phyloP scores from a whole-genome alignment of 1,140 invertebrate genomes.

The Pogonognathellus flavescens region DNA sequence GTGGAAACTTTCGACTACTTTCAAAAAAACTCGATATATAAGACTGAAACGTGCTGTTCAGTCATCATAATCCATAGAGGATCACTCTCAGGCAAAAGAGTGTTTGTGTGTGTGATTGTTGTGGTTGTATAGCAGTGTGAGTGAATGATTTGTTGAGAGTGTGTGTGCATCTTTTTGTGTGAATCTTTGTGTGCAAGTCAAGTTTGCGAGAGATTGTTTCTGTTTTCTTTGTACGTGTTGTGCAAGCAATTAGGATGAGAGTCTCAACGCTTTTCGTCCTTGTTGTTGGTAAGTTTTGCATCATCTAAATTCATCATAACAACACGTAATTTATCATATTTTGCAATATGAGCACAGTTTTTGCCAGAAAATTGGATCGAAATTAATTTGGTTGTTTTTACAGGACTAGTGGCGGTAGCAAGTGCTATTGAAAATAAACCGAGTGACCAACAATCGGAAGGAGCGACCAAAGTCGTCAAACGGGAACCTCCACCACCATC shows the following conservation, averaged over 20 bases:
- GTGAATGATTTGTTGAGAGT: neutral
- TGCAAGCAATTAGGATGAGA: neutral
- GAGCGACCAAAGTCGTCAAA: neutral
- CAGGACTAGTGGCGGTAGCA: constrained; percentile 11
- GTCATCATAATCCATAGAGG: constrained; percentile 36
- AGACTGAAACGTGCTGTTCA: neutral
- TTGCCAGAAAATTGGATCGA: neutral
- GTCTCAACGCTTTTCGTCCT: neutral
- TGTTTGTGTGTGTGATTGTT: constrained; percentile 30
- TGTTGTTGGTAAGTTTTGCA: neutral
- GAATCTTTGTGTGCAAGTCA: neutral
- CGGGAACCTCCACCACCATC: neutral
- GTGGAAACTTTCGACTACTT: constrained; percentile 22
- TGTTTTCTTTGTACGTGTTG: too few species aligned
- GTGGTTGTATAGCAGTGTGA: constrained; percentile 24
- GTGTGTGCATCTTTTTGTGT: neutral
- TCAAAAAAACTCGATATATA: constrained; percentile 40
- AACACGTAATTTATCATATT: too few species aligned
- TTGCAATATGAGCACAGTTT: too few species aligned
- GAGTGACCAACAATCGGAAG: neutral
- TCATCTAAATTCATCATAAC: too few species aligned
- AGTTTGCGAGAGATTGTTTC: too few species aligned
- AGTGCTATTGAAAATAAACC: neutral
- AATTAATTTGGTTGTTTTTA: neutral
- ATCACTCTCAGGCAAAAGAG: neutral